Conservation (phyloP, 2,113 vertebrate species). For the Sylvia atricapilla region DNA sequence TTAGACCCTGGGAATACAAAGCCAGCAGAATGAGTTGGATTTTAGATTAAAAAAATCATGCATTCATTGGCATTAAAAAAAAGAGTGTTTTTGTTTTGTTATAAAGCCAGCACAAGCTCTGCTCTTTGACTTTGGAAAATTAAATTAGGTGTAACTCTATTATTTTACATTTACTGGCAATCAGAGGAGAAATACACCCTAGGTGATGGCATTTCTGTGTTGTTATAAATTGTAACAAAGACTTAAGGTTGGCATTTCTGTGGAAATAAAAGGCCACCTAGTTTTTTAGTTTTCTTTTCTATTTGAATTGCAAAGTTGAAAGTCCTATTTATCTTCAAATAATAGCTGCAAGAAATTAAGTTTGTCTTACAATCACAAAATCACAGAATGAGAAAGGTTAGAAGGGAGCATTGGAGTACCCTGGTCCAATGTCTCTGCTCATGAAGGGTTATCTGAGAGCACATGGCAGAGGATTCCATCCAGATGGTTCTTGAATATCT, state of each 20-base stretch:
- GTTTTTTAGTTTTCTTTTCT: not conserved
- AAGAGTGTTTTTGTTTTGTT: not conserved
- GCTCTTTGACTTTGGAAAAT: not conserved
- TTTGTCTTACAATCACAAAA: not conserved
- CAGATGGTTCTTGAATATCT: not conserved
- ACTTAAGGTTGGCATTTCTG: constrained; percentile 8
- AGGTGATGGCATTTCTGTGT: not conserved
- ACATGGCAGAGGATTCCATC: not conserved
- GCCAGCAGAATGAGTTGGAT: not conserved
- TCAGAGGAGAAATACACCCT: not conserved
- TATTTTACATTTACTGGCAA: not conserved
- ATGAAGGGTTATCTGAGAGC: not conserved
- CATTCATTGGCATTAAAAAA: not conserved
- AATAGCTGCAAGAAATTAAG: not conserved
- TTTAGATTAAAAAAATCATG: not conserved
- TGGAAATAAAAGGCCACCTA: constrained; percentile 28
- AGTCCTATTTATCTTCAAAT: not conserved
- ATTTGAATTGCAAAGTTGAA: not conserved
- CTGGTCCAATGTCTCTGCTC: not conserved
- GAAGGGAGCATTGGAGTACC: not conserved
- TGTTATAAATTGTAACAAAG: constrained; percentile 35
- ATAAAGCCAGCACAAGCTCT: not conserved
- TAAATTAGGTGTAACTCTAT: not conserved
- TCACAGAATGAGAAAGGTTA: not conserved
- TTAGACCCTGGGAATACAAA: not conserved